These are phyloP conservation scores for Thelaira solivaga DNA, from an alignment of 2,888 invertebrate species.

Conservation along the genomic window DNA sequence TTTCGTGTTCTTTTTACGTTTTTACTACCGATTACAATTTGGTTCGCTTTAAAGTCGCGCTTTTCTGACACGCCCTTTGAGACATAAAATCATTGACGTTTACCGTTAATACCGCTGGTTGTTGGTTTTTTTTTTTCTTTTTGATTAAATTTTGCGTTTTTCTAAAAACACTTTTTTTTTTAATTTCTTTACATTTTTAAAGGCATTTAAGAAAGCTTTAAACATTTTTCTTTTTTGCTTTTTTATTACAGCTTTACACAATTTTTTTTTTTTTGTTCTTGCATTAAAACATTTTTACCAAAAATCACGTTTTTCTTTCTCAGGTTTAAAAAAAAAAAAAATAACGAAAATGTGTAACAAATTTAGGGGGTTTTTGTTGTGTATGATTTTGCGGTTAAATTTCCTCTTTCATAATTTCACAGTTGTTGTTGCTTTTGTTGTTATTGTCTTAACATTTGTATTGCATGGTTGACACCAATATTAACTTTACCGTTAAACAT, in stretches of 20 bases:
- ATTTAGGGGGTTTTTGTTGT: slow-evolving; percentile 5
- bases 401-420: not conserved
- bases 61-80: slow-evolving; percentile 52
- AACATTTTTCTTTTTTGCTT: not conserved
- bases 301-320: slow-evolving; percentile 6
- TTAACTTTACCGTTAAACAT: slow-evolving; percentile 28
- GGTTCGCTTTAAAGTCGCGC: slow-evolving; percentile 43
- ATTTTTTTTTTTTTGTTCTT: not conserved
- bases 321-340: not conserved
- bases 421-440: not conserved
- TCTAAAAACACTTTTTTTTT: not conserved
- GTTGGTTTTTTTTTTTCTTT: not conserved
- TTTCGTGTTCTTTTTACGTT: slow-evolving; percentile 18
- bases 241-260: no score
- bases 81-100: slow-evolving; percentile 18
- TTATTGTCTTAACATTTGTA: not conserved
- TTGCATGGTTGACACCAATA: slow-evolving; percentile 8
- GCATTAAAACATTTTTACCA: slow-evolving; percentile 2
- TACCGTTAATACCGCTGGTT: slow-evolving; percentile 1
- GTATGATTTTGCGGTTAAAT: slow-evolving; percentile 7
- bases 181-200: not conserved
- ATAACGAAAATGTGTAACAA: slow-evolving; percentile 5
- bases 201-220: not conserved
- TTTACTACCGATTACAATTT: not conserved
- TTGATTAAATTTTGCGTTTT: not conserved